Conservation (phyloP, 2,113 vertebrate species). For the Pristiophorus japonicus region DNA sequence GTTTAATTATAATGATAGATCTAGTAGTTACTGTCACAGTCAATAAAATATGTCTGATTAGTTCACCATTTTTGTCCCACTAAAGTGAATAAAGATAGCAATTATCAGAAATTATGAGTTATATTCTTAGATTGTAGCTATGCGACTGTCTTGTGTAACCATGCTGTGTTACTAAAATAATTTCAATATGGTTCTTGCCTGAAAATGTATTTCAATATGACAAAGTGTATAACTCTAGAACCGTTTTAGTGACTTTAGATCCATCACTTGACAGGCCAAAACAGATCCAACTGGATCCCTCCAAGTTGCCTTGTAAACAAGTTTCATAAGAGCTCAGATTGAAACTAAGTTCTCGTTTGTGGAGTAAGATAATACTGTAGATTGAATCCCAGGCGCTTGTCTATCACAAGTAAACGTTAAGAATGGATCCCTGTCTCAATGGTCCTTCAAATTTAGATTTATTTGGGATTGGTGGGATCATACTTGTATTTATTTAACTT, state of each 20-base stretch:
- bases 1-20: background rate
- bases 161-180: background rate
- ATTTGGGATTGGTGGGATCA: background rate
- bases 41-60: background rate
- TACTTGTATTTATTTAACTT: background rate
- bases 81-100: background rate
- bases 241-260: background rate
- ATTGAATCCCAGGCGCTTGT: background rate
- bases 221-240: background rate
- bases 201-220: background rate
- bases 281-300: background rate
- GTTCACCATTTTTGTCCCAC: background rate
- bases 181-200: background rate
- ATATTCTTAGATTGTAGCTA: background rate
- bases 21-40: background rate
- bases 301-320: background rate
- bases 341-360: background rate
- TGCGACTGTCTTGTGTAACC: background rate
- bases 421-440: background rate
- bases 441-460: conserved; percentile 2
- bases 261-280: background rate
- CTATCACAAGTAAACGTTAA: background rate
- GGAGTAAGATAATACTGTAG: background rate
- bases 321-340: background rate
- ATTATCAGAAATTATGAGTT: background rate